Evolutionary conservation across 1,140 invertebrate species (phyloP).

Genomic region (Macrocentrus cingulum): DNA sequence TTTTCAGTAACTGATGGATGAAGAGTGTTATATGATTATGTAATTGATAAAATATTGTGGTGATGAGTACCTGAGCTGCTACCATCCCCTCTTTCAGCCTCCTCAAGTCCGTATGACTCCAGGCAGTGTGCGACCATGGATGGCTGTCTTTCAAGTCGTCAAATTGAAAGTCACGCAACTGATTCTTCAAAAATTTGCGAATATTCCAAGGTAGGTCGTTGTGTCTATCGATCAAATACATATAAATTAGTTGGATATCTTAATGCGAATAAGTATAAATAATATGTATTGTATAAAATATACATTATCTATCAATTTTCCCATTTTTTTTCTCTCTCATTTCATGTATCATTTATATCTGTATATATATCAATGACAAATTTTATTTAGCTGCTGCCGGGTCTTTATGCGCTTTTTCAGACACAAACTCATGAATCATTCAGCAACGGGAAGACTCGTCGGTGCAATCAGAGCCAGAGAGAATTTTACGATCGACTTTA

Average conservation of each 20-base stretch:
- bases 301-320: no score
- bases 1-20: no score
- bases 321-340: not conserved
- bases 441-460: not conserved
- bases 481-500: conserved; percentile 3
- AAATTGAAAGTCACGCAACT: conserved; percentile 79
- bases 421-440: conserved; percentile 11
- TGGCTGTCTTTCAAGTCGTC: conserved; percentile 73
- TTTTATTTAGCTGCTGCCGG: no score
- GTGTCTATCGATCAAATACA: conserved; percentile 68
- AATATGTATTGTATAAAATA: no score
- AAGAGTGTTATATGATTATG: no score
- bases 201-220: conserved; percentile 92
- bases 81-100: conserved; percentile 77
- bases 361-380: no score
- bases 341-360: not conserved
- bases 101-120: conserved; percentile 83
- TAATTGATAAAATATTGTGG: no score
- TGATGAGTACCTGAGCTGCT: conserved; percentile 77
- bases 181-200: conserved; percentile 82
- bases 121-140: conserved; percentile 75
- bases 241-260: no score
- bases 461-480: not conserved
- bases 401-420: no score
- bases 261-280: no score